phyloP scores from a whole-genome alignment of 2,113 vertebrate species.

The Sceloporus undulatus region DNA sequence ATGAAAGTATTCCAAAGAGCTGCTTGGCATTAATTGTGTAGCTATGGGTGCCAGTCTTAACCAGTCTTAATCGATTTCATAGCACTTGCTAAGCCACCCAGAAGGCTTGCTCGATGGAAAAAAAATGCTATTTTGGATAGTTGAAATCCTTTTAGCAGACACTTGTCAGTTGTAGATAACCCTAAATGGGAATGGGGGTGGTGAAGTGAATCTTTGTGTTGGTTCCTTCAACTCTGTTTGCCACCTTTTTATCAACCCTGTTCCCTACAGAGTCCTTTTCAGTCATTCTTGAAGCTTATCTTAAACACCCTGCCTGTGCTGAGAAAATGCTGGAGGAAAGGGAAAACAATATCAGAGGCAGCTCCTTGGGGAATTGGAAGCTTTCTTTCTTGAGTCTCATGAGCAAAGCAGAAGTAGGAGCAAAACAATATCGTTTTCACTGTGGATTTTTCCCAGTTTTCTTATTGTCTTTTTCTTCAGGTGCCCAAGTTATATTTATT shows the following conservation, averaged over 20 bases:
- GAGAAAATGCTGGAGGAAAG: constrained; percentile 15
- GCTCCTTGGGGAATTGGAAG: constrained; percentile 34
- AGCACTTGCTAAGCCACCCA: constrained; percentile 28
- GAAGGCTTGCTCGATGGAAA: not conserved
- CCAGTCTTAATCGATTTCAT: constrained; percentile 25
- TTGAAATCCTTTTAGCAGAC: constrained; percentile 26
- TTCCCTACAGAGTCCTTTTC: constrained; percentile 2
- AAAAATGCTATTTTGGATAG: not conserved
- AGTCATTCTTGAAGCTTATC: constrained; percentile 54
- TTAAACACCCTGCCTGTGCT: constrained; percentile 47
- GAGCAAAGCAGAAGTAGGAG: constrained; percentile 6
- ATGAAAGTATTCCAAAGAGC: not conserved
- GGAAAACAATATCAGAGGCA: constrained; percentile 33
- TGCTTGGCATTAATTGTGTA: not conserved
- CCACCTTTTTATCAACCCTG: constrained; percentile 48
- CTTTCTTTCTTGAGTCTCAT: accelerated
- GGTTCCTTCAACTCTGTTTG: constrained; percentile 15
- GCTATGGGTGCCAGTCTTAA: constrained; percentile 7
- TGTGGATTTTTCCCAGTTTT: not conserved
- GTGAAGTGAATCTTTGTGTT: constrained; percentile 38
- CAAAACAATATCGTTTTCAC: not conserved
- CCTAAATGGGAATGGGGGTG: constrained; percentile 25
- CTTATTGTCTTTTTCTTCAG: not conserved
- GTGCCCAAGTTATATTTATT: not conserved
- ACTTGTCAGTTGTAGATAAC: not conserved